Conservation (phyloP, 92 coral and sea anemone species). For the Phenganax marumi region DNA sequence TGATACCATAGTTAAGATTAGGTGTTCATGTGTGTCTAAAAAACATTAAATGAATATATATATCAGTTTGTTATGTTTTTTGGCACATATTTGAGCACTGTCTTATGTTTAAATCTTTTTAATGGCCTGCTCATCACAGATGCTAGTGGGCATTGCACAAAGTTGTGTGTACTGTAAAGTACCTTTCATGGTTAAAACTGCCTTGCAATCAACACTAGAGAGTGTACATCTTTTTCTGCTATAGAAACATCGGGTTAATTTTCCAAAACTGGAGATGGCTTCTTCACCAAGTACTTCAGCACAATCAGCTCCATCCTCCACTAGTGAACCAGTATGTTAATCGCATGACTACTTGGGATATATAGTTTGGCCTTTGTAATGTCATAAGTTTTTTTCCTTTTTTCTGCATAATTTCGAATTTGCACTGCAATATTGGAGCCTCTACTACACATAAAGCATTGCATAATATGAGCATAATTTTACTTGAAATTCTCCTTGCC, state of each 20-base stretch:
- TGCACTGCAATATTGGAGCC: background rate
- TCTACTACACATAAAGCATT: too few species aligned
- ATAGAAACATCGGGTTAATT: conserved; percentile 27
- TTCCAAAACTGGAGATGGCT: conserved; percentile 18
- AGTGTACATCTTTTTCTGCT: background rate
- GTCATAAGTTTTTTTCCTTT: background rate
- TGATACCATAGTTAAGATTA: background rate
- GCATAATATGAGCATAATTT: too few species aligned
- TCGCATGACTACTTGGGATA: background rate
- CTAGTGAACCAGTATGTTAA: conserved; percentile 16
- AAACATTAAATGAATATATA: too few species aligned
- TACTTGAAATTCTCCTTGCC: too few species aligned
- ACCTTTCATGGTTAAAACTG: too few species aligned
- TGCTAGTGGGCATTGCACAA: background rate
- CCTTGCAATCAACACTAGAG: too few species aligned
- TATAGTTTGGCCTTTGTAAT: too few species aligned
- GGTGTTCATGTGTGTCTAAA: background rate
- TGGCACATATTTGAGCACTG: background rate
- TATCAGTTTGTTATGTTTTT: background rate
- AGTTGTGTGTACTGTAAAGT: background rate
- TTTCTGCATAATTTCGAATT: background rate
- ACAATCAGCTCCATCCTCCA: conserved; percentile 1
- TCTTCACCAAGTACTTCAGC: conserved; percentile 25
- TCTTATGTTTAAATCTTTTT: background rate
- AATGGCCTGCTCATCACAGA: background rate